These are phyloP conservation scores for Zaprionus vittiger DNA, from an alignment of 1,140 invertebrate species.

Conservation along the genomic window DNA sequence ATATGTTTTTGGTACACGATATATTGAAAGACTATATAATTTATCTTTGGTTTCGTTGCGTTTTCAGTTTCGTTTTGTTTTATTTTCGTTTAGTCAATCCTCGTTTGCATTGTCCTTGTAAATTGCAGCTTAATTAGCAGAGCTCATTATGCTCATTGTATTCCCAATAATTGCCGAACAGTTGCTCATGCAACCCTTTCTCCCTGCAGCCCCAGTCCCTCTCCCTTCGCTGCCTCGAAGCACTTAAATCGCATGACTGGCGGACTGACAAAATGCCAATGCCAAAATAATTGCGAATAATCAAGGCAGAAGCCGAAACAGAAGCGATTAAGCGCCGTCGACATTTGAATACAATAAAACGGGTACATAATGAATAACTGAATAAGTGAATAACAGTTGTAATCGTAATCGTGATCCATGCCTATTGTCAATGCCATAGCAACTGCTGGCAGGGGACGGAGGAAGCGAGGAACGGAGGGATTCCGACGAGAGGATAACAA, in stretches of 20 bases:
- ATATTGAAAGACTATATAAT: too few relatives aligned
- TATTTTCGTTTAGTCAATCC: neutral
- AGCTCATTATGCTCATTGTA: slow-evolving; percentile 12
- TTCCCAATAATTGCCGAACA: slow-evolving; percentile 22
- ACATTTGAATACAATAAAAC: slow-evolving; percentile 26
- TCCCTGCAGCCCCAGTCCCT: neutral
- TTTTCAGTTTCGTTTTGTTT: neutral
- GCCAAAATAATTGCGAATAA: slow-evolving; percentile 68
- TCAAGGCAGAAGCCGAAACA: slow-evolving; percentile 2
- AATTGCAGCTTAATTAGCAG: slow-evolving; percentile 13
- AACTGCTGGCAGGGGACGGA: neutral
- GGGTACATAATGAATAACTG: slow-evolving; percentile 29
- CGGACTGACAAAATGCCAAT: slow-evolving; percentile 47
- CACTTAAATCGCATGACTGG: slow-evolving; percentile 57
- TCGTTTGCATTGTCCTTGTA: slow-evolving; percentile 8
- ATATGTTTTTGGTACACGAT: too few relatives aligned
- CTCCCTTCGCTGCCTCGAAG: neutral
- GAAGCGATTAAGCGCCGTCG: slow-evolving; percentile 23
- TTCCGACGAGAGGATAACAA: neutral
- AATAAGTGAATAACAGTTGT: slow-evolving; percentile 22
- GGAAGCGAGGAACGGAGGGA: neutral
- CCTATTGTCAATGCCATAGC: slow-evolving; percentile 31
- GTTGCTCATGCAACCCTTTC: slow-evolving; percentile 17
- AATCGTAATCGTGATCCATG: slow-evolving; percentile 21
- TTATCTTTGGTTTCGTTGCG: too few relatives aligned